Evolutionary conservation across 2,113 vertebrate species (phyloP), one percentile per base, ranked within the genome.

Genomic region (Rhynchomys soricoides): DNA sequence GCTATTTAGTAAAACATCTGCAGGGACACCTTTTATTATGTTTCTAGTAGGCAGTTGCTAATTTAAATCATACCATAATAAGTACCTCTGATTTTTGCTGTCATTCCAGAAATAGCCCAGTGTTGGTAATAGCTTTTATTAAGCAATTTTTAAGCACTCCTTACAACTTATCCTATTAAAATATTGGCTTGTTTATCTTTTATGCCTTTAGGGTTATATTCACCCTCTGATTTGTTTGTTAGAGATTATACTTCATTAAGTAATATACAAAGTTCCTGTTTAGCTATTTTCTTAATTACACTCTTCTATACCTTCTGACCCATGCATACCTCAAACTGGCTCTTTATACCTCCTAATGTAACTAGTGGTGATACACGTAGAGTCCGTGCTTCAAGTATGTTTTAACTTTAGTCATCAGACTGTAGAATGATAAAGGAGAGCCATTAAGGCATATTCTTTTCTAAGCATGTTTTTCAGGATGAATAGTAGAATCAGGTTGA

Each of bases 61-160:
- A 78, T 88, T 86, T 91, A 89, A 3, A 86, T 96, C 15, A 59
- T 15, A 45, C 9, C 19, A 78, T 94, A 64, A 59, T 12, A 75
- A 91, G 57, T 74, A 62, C 81, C 22, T 94, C 87, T 50, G 87
- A 74, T 79, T 94, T 94, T 97, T 94, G 37, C 82, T 48, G 3
- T 64, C 78, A 26, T 45, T 94, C 3, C 57, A 94, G 22, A 93
- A 90, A 78, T 86, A 77, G 45, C 66, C 52, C 59, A 73, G 13
- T 64, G 12, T 43, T 85, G 26, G 12, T 95, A 92, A 59, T 92
- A 81, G n/a, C 24, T 91, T 96, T 94, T 88, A 71, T 92, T 94
- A 96, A 93, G 43, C 89, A 97, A 86, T 11, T 86, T 31, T 62
- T 17, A 77, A 2, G 19, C 73, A 43, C 45, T 82, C 34, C 90